Base-by-base conservation (phyloP, 2,888 invertebrate species). In the Spisula solida region DNA sequence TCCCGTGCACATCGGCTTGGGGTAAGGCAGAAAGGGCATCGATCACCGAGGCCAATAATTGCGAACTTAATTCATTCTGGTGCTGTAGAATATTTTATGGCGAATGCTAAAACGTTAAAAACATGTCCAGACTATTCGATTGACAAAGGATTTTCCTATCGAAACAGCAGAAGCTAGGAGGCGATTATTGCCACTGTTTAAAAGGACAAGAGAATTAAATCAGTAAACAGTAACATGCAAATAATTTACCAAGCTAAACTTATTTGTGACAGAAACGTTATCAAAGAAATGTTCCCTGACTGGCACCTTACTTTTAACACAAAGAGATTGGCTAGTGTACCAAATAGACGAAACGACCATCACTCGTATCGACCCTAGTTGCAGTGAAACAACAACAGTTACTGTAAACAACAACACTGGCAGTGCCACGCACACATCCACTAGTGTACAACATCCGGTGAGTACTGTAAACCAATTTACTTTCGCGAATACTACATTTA, bases 221-320 rank as follows among this genome's bases (percentile, higher is more conserved):
- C 66, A 70, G 14, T n/a, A n/a, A 41, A 34, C 10, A 70, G 75
- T 14, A 83, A 47, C n/a, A 75, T 83, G 14, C 75, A 83, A 75
- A 83, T 83, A 20, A 66, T 83, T n/a, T 83, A 83, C 48, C 83
- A 70, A 6, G 75, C 83, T 2, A 83, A 83, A 29, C 48, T 70
- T 16, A 83, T 75, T 18, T 48, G 48, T 20, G 70, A 83, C 75
- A 48, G 48, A 0, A 48, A 12, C 1, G n/a, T 75, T 10, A 48
- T 83, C n/a, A 60, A 41, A 5, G 66, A 83, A 48, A 75, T 75
- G 66, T 48, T 83, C n/a, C 83, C 83, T 5, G 41, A 78, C 6
- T 78, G 78, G 78, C 8, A 78, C n/a, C 10, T 16, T 25, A 29
- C 20, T 2, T 10, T 75, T 16, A 25, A 16, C 29, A 34, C 6